A percentile compares a stretch with the other conserved stretches of the same genome.
phyloP scores from a whole-genome alignment of 2,797 vertebrate genomes.

The Lacerta viridis region DNA sequence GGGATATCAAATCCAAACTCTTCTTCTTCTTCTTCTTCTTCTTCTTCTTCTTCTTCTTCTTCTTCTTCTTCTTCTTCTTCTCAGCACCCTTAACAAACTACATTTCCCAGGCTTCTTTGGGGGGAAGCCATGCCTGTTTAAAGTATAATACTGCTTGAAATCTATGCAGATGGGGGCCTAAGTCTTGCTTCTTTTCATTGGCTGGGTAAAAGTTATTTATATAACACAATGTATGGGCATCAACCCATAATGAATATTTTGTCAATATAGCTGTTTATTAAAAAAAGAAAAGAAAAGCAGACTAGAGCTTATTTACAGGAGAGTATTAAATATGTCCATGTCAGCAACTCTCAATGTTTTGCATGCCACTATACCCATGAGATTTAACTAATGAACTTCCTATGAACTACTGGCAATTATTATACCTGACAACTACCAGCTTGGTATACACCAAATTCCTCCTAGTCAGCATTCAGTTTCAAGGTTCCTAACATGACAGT shows the following conservation, averaged over 20 bases:
- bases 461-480: conserved; percentile 55
- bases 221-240: background rate
- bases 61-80: too few relatives aligned
- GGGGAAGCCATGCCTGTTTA: too few relatives aligned
- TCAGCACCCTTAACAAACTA: too few relatives aligned
- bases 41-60: too few relatives aligned
- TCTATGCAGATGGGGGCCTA: too few relatives aligned
- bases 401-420: conserved; percentile 47
- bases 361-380: conserved; percentile 44
- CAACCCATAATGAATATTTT: conserved; percentile 35
- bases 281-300: background rate
- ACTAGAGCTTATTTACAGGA: conserved; percentile 17
- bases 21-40: too few relatives aligned
- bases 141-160: too few relatives aligned
- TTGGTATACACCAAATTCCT: conserved; percentile 49
- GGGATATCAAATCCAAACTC: too few relatives aligned
- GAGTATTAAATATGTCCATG: conserved; percentile 44
- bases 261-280: conserved; percentile 42
- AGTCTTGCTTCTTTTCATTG: too few relatives aligned
- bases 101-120: too few relatives aligned
- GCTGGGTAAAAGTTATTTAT: too few relatives aligned
- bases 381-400: conserved; percentile 59
- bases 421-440: conserved; percentile 47
- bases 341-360: conserved; percentile 50
- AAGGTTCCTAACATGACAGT: conserved; percentile 3